Evolutionary conservation across 2,113 vertebrate species (phyloP), one percentile per base, ranked within the genome.

Genomic region (Scopus umbretta): DNA sequence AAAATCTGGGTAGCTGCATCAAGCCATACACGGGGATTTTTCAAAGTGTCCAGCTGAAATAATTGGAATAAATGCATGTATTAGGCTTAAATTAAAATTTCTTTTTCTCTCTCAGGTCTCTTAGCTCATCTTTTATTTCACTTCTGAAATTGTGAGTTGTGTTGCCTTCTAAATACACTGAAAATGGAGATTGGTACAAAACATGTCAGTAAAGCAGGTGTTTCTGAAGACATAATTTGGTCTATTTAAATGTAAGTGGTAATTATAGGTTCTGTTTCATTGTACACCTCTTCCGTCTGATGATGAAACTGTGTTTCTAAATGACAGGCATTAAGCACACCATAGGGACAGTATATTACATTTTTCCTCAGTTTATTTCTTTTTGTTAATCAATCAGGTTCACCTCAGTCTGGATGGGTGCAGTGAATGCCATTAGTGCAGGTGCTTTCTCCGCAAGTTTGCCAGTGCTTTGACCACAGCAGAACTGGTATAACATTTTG

Each of bases 1-100:
- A 99, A 99, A 73, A 99, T 99, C 98, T 99, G 99, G 4, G 99
- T 99, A 67, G 99, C 98, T 25, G 99, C 99, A 4, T 99, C 99
- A 80, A 99, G 97, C 99, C 99, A 99, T 61, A 99, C 98, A 29
- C 96, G 98, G 25, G 99, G 99, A 29, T 98, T 98, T 96, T 83
- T 98, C 80, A 99, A 97, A 40, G 94, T 94, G 17, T 96, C 92
- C 97, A 99, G 96, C 99, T 99, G 95, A 62, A 97, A 87, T 67
- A 83, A 61, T 89, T 67, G 26, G 27, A 95, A 75, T 58, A 82
- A 92, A 87, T 73, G 22, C 10, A 63, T 15, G 8, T 32, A 5
- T 94, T 86, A 72, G 30, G 20, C 38, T 90, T 70, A 20, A 76
- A 65, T 40, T 68, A n/a, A 49, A 79, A 12, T 42, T 55, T 73